Base-by-base conservation (phyloP, 2,797 vertebrate species). In the Gephyroberyx darwinii region DNA sequence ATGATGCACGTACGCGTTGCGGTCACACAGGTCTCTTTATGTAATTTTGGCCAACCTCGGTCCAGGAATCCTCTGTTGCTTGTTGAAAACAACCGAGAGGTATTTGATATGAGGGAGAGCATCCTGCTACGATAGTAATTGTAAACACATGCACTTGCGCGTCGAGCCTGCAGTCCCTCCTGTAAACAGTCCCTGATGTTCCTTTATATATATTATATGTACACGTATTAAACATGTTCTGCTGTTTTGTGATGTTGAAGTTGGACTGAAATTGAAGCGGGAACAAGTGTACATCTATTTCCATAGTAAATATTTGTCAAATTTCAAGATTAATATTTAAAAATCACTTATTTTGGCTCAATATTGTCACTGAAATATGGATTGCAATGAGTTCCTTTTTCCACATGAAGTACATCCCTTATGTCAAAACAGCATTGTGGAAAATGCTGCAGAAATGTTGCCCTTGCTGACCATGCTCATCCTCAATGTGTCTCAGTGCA, bases 401-500 rank as follows among this genome's bases (percentile, higher is more conserved):
- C 39, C 4, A 2, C 39, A 12, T 13, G 4, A 12, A 41, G 10
- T 39, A 39, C 9, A 9, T 4, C 10, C 39, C 8, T 26, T 39
- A 2, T 47, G 53, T 72, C 37, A 62, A 41, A 80, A 54, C 31
- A 54, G 31, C 56, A 56, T 14, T 56, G n/a, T 43, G 30, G 47
- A 77, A 71, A 83, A 19, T 20, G 55, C 33, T 68, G 17, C 74
- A 33, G 59, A 69, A 69, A 78, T 63, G 67, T 83, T 81, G 19
- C 65, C 37, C 52, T 71, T 0, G 20, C 19, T 55, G 71, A 45
- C 56, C 53, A 6, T 22, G 10, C 47, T 79, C 58, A 45, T 61
- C 59, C 69, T 33, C 66, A 75, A 84, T 72, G 35, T 83, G 82
- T 83, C 54, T 74, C 10, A 0, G 20, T 53, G 81, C 86, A 89